A percentile compares a stretch with the other conserved stretches of the same genome.
Conservation (phyloP, 2,113 vertebrate genomes). For the Pelobates fuscus region DNA sequence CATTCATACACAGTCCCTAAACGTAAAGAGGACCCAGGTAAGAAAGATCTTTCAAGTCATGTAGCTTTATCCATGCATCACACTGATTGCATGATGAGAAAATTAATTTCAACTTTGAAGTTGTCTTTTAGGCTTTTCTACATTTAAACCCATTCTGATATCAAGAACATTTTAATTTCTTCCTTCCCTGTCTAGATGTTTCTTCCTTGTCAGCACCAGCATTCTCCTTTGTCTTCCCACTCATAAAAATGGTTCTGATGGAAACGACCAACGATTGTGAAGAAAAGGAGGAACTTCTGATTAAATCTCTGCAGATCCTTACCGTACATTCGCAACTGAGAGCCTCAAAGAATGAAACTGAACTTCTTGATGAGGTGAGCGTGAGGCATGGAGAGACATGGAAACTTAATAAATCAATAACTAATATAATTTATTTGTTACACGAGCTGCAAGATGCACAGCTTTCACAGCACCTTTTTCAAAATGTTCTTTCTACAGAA, state of each 20-base stretch:
- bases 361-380: conserved; percentile 83
- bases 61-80: not conserved
- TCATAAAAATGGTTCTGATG: conserved; percentile 84
- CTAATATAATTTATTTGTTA: too few species aligned
- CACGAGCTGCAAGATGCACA: too few species aligned
- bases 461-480: too few species aligned
- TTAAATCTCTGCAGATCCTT: conserved; percentile 82
- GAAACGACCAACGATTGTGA: conserved; percentile 76
- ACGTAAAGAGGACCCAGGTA: conserved; percentile 75
- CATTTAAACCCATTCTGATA: not conserved
- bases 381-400: too few species aligned
- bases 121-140: not conserved
- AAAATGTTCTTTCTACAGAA: conserved; percentile 66
- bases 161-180: not conserved
- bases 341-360: conserved; percentile 51
- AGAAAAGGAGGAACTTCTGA: conserved; percentile 78
- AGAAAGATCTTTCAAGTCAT: not conserved
- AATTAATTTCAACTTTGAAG: too few species aligned
- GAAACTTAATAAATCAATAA: too few species aligned
- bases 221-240: conserved; percentile 89
- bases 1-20: conserved; percentile 79
- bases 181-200: conserved; percentile 56
- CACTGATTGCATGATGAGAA: too few species aligned
- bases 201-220: conserved; percentile 71
- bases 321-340: conserved; percentile 84